phyloP scores from a whole-genome alignment of 2,797 vertebrate genomes.

The Muscicapa comitata region DNA sequence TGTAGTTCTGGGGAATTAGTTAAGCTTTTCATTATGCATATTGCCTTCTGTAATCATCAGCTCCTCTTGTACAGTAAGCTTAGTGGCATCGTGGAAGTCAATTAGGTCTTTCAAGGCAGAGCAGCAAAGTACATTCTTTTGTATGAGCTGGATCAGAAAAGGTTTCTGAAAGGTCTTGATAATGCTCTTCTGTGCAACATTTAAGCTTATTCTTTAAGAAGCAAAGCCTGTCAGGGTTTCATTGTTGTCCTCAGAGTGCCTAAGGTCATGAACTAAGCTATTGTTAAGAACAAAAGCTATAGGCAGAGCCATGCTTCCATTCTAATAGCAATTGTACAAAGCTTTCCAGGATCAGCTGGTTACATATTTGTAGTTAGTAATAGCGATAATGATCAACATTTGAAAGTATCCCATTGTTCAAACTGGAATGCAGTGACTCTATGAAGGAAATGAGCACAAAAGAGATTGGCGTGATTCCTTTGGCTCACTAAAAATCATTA shows the following conservation, averaged over 20 bases:
- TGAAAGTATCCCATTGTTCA: neutral
- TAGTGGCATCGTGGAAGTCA: conserved; percentile 76
- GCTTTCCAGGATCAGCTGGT: neutral
- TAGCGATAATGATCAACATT: neutral
- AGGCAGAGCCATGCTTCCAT: neutral
- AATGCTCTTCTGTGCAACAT: conserved; percentile 35
- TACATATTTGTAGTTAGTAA: neutral
- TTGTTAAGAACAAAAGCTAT: conserved; percentile 19
- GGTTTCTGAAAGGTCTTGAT: conserved; percentile 44
- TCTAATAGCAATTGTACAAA: neutral
- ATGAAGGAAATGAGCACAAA: neutral
- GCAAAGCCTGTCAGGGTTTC: neutral
- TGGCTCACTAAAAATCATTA: neutral
- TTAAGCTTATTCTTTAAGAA: conserved; percentile 41
- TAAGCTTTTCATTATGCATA: conserved; percentile 64
- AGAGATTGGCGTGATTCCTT: neutral
- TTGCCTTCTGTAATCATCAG: conserved; percentile 63
- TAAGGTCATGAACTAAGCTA: neutral
- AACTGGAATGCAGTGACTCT: neutral
- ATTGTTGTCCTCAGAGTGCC: neutral
- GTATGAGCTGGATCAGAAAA: conserved; percentile 58
- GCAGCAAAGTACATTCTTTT: conserved; percentile 62
- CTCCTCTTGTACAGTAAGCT: conserved; percentile 52
- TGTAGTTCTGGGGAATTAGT: conserved; percentile 77
- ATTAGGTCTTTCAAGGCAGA: conserved; percentile 68